Base-by-base conservation (phyloP, 2,113 vertebrate species). In the Gnathonemus echidnorhynchus region DNA sequence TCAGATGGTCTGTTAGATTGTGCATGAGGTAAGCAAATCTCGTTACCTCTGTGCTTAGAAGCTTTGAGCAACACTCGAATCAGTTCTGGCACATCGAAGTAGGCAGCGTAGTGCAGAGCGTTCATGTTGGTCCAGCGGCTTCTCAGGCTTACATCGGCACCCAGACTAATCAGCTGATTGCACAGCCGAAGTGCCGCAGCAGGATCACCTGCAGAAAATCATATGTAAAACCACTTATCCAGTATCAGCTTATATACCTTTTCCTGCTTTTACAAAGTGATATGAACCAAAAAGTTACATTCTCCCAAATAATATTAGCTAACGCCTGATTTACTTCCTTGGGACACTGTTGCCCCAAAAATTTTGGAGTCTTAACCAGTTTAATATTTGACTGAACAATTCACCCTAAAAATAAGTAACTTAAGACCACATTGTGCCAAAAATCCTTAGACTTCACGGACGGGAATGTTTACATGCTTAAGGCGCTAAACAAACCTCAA, bases 101-200 rank as follows among this genome's bases (percentile, higher is more conserved):
- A 98, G 0, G 98, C 97, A 0, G 98, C 97, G 0, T 98, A 98
- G 94, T 98, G 97, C 70, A 98, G 96, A 0, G 97, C 97, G 2
- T 98, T 98, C 98, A 98, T 98, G 95, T 97, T 97, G 90, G 98
- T 98, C 98, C 98, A 98, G 91, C 98, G 97, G 92, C 97, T 98
- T 90, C 97, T 96, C 91, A 98, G 95, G 17, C 97, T 96, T 56
- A 97, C 97, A 0, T 98, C 97, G 0, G 97, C 98, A 0, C 97
- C 97, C 91, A 97, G 93, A 0, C 95, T 93, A 87, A 98, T 95
- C 77, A 98, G 96, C 95, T 97, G 97, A 91, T 94, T 94, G 2
- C 95, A 96, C 89, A 98, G 96, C 11, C 97, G 96, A 58, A 97
- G 96, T 0, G 98, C 97, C 0, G 98, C 97, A 0, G 95, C 95